Percentiles rank a stretch among this genome's conserved stretches.
Conservation (phyloP, 1,140 invertebrate genomes). For the Aphelinus certus region DNA sequence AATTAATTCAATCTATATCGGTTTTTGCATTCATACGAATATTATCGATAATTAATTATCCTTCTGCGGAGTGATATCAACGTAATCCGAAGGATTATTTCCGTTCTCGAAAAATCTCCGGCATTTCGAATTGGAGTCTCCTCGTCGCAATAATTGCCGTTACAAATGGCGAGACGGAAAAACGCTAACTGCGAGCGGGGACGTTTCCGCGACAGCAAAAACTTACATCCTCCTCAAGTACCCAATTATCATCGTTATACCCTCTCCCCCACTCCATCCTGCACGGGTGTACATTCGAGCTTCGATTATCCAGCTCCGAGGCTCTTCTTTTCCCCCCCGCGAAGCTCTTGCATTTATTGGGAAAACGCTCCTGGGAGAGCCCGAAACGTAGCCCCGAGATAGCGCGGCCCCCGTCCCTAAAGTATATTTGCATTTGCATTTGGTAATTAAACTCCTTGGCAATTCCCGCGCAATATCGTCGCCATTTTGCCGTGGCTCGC, state of each 20-base stretch:
- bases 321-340: background rate
- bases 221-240: background rate
- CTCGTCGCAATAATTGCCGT: no score
- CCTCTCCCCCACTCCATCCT: background rate
- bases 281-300: no score
- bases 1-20: no score
- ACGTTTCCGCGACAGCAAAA: background rate
- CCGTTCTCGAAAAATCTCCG: no score
- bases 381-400: slow-evolving; percentile 38
- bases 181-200: no score
- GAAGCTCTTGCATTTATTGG: slow-evolving; percentile 28
- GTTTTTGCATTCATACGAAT: no score
- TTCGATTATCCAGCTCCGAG: background rate
- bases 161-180: no score
- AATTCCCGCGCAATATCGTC: slow-evolving; percentile 43
- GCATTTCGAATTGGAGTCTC: no score
- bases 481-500: slow-evolving; percentile 12
- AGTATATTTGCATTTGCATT: slow-evolving; percentile 60
- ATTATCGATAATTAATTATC: no score
- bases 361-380: slow-evolving; percentile 28
- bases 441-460: slow-evolving; percentile 54
- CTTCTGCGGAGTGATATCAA: no score
- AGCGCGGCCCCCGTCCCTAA: slow-evolving; percentile 46
- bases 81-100: no score
- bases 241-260: slow-evolving; percentile 4